phyloP scores from a whole-genome alignment of 1,140 invertebrate species.

The Anastatus disparis region DNA sequence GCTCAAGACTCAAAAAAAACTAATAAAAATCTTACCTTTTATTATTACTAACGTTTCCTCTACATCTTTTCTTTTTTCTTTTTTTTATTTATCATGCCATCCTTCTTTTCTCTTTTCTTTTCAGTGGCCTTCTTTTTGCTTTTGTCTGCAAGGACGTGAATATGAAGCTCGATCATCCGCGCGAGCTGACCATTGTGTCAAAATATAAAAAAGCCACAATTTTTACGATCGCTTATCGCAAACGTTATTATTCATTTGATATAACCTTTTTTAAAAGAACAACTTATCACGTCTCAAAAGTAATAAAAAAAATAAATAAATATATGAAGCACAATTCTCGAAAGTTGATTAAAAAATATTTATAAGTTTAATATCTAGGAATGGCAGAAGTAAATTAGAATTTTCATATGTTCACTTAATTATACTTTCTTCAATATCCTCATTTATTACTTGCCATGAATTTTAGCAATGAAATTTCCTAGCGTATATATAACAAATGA shows the following conservation, averaged over 20 bases:
- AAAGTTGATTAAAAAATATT: no score
- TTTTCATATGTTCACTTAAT: no score
- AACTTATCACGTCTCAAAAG: no score
- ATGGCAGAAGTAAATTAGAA: no score
- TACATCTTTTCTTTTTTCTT: not conserved
- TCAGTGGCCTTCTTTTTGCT: not conserved
- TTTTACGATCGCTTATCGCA: constrained; percentile 17
- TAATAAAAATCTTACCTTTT: constrained; percentile 17
- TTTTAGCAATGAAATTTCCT: no score
- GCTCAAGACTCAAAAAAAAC: not conserved
- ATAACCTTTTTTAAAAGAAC: no score
- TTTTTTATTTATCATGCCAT: constrained; percentile 17
- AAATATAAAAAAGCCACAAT: not conserved
- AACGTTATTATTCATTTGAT: not conserved
- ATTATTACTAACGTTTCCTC: constrained; percentile 5
- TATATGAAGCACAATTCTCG: no score
- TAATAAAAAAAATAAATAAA: no score
- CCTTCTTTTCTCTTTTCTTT: not conserved
- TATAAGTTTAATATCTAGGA: no score
- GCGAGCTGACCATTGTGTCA: constrained; percentile 9
- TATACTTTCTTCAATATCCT: no score
- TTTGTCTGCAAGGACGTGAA: not conserved
- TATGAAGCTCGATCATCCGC: not conserved
- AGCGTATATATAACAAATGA: no score
- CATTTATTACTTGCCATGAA: no score